Evolutionary conservation across 2,113 vertebrate species (phyloP).

Genomic region (Cricetomys ansorgei): DNA sequence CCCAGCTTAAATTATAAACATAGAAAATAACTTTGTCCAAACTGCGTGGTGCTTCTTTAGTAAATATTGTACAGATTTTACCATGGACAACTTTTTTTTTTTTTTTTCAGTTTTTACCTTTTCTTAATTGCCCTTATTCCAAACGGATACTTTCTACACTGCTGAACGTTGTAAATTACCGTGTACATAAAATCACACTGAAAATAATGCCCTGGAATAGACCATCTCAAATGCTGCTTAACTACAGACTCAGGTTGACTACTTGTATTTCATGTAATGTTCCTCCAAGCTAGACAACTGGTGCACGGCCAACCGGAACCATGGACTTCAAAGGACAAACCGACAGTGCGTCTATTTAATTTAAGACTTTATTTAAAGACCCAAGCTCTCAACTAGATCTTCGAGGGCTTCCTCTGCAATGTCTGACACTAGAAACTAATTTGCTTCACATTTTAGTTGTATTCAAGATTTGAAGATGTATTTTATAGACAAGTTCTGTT

Average conservation of each 20-base stretch:
- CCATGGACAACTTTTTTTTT: constrained; percentile 87
- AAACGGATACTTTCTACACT: constrained; percentile 89
- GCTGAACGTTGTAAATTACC: constrained; percentile 90
- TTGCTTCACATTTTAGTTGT: constrained; percentile 85
- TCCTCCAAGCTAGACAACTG: constrained; percentile 86
- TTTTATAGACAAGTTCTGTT: constrained; percentile 85
- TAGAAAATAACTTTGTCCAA: constrained; percentile 80
- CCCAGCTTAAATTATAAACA: constrained; percentile 85
- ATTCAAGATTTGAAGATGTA: constrained; percentile 87
- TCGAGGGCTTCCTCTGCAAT: constrained; percentile 83
- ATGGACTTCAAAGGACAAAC: constrained; percentile 79
- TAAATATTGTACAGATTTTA: constrained; percentile 95
- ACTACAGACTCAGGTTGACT: constrained; percentile 98
- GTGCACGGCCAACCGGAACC: constrained; percentile 83
- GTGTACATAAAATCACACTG: constrained; percentile 88
- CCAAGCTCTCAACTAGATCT: constrained; percentile 80
- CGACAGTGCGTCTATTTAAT: constrained; percentile 87
- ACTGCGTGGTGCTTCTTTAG: constrained; percentile 94
- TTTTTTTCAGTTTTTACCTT: constrained; percentile 91
- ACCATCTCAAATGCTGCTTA: constrained; percentile 98
- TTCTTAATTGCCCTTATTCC: constrained; percentile 88
- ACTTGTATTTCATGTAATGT: constrained; percentile 88
- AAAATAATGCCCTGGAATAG: constrained; percentile 94
- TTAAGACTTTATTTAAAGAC: constrained; percentile 89
- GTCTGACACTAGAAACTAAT: constrained; percentile 90